These are phyloP conservation scores for Napeogenes sylphis DNA, from an alignment of 2,888 invertebrate genomes.

Conservation along the genomic window DNA sequence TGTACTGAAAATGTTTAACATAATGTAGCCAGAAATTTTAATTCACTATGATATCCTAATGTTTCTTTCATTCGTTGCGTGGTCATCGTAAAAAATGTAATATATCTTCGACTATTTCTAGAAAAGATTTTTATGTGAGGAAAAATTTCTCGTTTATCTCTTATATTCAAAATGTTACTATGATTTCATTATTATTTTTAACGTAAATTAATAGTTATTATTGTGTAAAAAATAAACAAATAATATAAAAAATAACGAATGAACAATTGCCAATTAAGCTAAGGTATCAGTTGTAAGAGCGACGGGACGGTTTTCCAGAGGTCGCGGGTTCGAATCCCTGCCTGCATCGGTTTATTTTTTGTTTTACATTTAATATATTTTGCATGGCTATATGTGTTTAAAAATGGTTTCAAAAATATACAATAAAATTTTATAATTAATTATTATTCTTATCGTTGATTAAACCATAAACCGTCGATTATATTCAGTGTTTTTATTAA, in stretches of 20 bases:
- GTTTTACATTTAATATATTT: neutral
- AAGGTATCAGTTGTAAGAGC: no score
- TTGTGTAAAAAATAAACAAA: no score
- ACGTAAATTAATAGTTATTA: no score
- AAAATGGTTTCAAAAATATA: neutral
- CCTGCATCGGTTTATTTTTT: no score
- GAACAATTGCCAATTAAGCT: no score
- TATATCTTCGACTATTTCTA: neutral
- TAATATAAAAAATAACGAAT: no score
- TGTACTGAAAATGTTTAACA: constrained; percentile 15
- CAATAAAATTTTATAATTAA: constrained; percentile 11
- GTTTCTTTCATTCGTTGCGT: constrained; percentile 14
- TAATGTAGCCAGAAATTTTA: constrained; percentile 13
- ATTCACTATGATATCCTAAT: constrained; percentile 15
- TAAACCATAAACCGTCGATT: constrained; percentile 44
- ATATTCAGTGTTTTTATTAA: constrained; percentile 46
- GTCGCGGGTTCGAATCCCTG: no score
- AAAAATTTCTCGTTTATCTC: no score
- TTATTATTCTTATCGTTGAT: constrained; percentile 31
- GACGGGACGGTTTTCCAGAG: no score
- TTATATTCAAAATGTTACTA: neutral
- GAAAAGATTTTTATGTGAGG: neutral
- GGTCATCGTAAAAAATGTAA: constrained; percentile 14
- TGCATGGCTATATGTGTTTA: no score
- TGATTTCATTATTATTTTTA: no score